phyloP scores from a whole-genome alignment of 2,888 invertebrate genomes.

The Cynaeus angustus region DNA sequence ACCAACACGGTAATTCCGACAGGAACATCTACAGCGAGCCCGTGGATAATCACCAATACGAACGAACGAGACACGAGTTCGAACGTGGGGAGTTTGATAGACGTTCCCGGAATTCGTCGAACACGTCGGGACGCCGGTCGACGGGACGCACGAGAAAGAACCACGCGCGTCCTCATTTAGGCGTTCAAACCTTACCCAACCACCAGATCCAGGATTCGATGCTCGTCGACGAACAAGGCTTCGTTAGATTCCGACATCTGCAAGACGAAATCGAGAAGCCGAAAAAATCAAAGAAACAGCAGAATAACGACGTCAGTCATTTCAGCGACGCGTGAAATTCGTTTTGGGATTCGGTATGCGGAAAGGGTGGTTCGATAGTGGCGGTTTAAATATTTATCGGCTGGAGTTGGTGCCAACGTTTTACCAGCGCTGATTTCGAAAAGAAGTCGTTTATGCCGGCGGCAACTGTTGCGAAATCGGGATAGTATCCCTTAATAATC shows the following conservation, averaged over 20 bases:
- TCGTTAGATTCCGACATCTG: constrained; percentile 87
- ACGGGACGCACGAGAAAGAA: constrained; percentile 70
- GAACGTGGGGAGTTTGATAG: constrained; percentile 76
- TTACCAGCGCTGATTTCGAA: neutral
- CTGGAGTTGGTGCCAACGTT: neutral
- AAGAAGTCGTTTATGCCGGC: constrained; percentile 7
- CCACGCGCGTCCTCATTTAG: constrained; percentile 73
- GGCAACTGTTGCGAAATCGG: too few species aligned
- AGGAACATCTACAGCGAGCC: constrained; percentile 73
- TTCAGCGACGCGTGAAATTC: constrained; percentile 68
- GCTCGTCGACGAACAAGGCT: constrained; percentile 93
- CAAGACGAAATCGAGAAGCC: constrained; percentile 62
- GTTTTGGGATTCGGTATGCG: constrained; percentile 40
- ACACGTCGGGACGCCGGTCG: constrained; percentile 69
- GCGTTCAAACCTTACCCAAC: constrained; percentile 75
- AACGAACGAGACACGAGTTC: constrained; percentile 73
- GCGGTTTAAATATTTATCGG: constrained; percentile 18
- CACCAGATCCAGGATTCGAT: constrained; percentile 80
- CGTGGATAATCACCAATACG: constrained; percentile 69
- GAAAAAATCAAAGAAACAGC: constrained; percentile 55
- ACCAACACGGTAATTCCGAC: constrained; percentile 65
- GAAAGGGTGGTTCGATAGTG: constrained; percentile 17
- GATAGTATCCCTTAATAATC: too few species aligned
- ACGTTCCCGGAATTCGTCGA: constrained; percentile 68
- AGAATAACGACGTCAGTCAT: constrained; percentile 65